phyloP scores from a whole-genome alignment of 2,797 vertebrate species.

The Labeo calbasu region DNA sequence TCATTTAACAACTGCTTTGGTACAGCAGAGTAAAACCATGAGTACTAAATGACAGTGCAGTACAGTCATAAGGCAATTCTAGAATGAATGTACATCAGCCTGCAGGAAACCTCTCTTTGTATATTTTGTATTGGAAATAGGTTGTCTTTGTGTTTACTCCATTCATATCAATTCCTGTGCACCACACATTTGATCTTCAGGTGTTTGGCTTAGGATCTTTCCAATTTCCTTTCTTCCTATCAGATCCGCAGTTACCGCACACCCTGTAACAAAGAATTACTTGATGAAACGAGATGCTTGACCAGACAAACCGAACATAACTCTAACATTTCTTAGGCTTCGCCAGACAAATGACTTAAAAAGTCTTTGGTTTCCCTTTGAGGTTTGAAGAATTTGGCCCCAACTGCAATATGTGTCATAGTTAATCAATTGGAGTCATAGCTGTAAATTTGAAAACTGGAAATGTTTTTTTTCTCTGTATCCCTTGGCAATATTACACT shows the following conservation, averaged over 20 bases:
- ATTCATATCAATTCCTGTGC: not conserved
- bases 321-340: slow-evolving; percentile 17
- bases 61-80: not conserved
- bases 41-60: not conserved
- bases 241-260: slow-evolving; percentile 35
- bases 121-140: not conserved
- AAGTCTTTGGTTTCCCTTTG: slow-evolving; percentile 63
- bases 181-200: not conserved
- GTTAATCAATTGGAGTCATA: slow-evolving; percentile 29
- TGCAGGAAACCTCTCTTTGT: not conserved
- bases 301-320: slow-evolving; percentile 41
- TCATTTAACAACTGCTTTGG: slow-evolving; percentile 61
- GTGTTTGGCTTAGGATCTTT: slow-evolving; percentile 3
- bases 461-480: slow-evolving; percentile 34
- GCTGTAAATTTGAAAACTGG: slow-evolving; percentile 25
- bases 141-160: not conserved
- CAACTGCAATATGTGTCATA: slow-evolving; percentile 40
- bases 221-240: slow-evolving; percentile 20
- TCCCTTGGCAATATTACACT: slow-evolving; percentile 11
- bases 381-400: slow-evolving; percentile 63
- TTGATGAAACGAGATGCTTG: slow-evolving; percentile 33
- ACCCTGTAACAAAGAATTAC: slow-evolving; percentile 43
- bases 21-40: slow-evolving; percentile 41
- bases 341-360: slow-evolving; percentile 49
- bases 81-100: not conserved